Conservation (phyloP, 2,113 vertebrate genomes). For the Pangasianodon gigas region DNA sequence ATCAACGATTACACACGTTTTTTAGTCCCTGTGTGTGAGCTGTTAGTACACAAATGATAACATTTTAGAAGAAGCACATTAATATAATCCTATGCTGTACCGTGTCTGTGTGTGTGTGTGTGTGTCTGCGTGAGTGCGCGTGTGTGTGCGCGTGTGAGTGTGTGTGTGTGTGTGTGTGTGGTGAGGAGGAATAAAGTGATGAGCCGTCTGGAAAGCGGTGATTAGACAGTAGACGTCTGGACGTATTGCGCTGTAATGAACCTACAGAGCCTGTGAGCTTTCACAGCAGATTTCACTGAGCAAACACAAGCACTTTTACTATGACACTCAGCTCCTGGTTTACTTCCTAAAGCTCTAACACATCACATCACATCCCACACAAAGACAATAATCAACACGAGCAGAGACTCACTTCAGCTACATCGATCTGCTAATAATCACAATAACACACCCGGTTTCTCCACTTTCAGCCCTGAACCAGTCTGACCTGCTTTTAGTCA, state of each 20-base stretch:
- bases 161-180: background rate
- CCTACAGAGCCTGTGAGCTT: constrained; percentile 47
- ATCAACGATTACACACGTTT: too few species aligned
- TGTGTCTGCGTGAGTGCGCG: background rate
- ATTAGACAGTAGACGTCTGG: constrained; percentile 24
- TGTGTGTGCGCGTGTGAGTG: background rate
- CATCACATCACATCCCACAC: background rate
- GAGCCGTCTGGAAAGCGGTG: background rate
- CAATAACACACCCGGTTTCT: background rate
- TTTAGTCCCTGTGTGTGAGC: too few species aligned
- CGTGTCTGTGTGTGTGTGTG: background rate
- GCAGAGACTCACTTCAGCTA: background rate
- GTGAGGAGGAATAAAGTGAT: constrained; percentile 30
- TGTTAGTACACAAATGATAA: too few species aligned
- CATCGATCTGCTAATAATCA: background rate
- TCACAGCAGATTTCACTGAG: constrained; percentile 19
- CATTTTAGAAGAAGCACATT: too few species aligned
- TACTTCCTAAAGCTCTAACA: background rate
- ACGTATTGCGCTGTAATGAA: constrained; percentile 54
- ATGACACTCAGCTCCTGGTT: constrained; percentile 50
- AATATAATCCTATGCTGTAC: too few species aligned
- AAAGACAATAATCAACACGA: background rate
- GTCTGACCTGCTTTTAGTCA: background rate
- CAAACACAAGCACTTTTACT: constrained; percentile 63
- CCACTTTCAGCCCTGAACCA: background rate